These are phyloP conservation scores for Eretmocerus hayati DNA, from an alignment of 2,888 invertebrate species.

Conservation along the genomic window DNA sequence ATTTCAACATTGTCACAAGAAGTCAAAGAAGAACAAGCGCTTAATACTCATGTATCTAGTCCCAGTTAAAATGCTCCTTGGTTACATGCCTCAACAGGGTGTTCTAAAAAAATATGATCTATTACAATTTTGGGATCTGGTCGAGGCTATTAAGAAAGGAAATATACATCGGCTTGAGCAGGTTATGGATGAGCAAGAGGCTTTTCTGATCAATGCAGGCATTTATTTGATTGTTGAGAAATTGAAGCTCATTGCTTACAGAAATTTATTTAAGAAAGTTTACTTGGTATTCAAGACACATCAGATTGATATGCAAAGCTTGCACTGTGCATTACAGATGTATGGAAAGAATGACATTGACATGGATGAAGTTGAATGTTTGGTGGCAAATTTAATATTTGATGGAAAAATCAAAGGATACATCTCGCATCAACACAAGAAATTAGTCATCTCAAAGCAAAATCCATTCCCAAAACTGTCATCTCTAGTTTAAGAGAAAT, in stretches of 20 bases:
- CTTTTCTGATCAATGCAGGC: slow-evolving; percentile 93
- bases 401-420: slow-evolving; percentile 98
- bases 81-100: slow-evolving; percentile 81
- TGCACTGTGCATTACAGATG: slow-evolving; percentile 74
- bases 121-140: slow-evolving; percentile 82
- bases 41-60: slow-evolving; percentile 90
- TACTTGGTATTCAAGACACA: slow-evolving; percentile 70
- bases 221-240: slow-evolving; percentile 97
- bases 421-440: slow-evolving; percentile 94
- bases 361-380: slow-evolving; percentile 91
- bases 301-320: slow-evolving; percentile 80
- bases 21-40: slow-evolving; percentile 78
- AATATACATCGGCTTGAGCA: slow-evolving; percentile 76
- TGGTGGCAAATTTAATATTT: slow-evolving; percentile 91
- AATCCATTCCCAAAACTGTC: slow-evolving; percentile 86
- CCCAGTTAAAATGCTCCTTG: slow-evolving; percentile 94
- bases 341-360: slow-evolving; percentile 81
- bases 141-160: slow-evolving; percentile 82
- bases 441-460: slow-evolving; percentile 94
- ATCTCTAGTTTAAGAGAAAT: slow-evolving; percentile 54
- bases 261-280: slow-evolving; percentile 93
- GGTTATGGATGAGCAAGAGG: slow-evolving; percentile 78
- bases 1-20: slow-evolving; percentile 80
- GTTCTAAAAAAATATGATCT: slow-evolving; percentile 85
- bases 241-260: slow-evolving; percentile 86